phyloP scores from a whole-genome alignment of 1,140 invertebrate genomes.

The Frieseomelitta varia region DNA sequence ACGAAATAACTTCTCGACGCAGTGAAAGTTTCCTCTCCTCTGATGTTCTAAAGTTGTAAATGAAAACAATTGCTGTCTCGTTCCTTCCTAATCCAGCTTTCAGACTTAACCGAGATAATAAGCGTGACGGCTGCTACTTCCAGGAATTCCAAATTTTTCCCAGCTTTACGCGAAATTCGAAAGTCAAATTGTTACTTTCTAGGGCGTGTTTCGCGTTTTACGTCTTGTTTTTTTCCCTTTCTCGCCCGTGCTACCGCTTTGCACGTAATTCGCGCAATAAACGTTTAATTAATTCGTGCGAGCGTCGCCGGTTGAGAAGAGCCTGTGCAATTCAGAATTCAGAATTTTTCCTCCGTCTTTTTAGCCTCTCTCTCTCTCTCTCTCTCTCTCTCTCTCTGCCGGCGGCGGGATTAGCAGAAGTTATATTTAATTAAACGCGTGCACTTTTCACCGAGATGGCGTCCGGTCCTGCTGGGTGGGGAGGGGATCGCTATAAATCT shows the following conservation, averaged over 20 bases:
- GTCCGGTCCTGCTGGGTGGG: neutral
- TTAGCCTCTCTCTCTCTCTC: too few species aligned
- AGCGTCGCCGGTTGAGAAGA: neutral
- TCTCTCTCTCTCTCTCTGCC: neutral
- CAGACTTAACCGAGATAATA: too few species aligned
- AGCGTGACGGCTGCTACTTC: too few species aligned
- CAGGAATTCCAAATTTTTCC: too few species aligned
- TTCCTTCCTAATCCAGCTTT: too few species aligned
- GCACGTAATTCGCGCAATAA: slow-evolving; percentile 19
- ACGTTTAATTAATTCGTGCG: slow-evolving; percentile 38
- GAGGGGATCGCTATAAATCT: slow-evolving; percentile 3
- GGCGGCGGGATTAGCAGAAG: neutral
- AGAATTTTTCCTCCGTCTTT: neutral
- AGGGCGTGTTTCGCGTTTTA: neutral
- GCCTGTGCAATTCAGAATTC: neutral
- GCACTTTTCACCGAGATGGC: neutral
- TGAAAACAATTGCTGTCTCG: neutral
- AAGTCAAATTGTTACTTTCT: neutral
- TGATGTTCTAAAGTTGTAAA: neutral
- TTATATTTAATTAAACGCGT: slow-evolving; percentile 38
- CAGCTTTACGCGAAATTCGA: neutral
- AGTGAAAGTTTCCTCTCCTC: neutral
- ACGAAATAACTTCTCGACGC: neutral
- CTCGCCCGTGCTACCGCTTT: neutral
- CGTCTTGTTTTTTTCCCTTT: neutral